Evolutionary conservation across 2,888 invertebrate genomes (phyloP), one percentile per base, ranked within the genome.

Genomic region (Hirtodrosophila duncani): DNA sequence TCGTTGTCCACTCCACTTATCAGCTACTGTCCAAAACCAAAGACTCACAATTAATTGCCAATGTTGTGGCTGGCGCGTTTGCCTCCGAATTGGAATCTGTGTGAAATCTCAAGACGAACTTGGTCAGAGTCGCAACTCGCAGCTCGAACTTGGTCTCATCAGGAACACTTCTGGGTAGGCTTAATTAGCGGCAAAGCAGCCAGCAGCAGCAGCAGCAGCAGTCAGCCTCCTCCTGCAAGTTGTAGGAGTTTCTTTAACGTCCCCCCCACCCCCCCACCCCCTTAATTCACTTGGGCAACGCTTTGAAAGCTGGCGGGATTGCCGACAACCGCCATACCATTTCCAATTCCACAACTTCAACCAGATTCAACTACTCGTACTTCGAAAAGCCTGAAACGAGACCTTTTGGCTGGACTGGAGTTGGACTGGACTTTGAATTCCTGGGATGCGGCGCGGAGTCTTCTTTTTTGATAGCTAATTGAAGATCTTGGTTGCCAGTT

Each of bases 171-270:
- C 58, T 65, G 62, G 71, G 74, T 70, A 70, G 63, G 78, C 83
- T 83, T 83, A 83, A 83, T 83, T 83, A 83, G 82, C 82, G 71
- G 82, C 80, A 68, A 81, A 74, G 80, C 65, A 64, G 60, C 50
- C 29, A 37, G 30, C 26, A 55, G 55, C 31, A 30, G 50, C 38
- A 11, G 39, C 46, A 17, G 60, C 41, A 43, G 30, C 43, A 14
- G 39, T 44, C 58, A 45, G 20, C 43, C 51, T 53, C 63, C 14
- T 31, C 36, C 36, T 29, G 45, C 45, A 56, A 59, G 72, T 69
- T 81, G 61, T 63, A 77, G 69, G 68, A 67, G 69, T 62, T 43
- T 45, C 30, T n/a, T n/a, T n/a, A n/a, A n/a, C n/a, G n/a, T n/a
- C 20, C 29, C 34, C 21, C 38, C 8, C 21, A 14, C 8, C 27